These are phyloP conservation scores for Candidula unifasciata DNA, from an alignment of 2,888 invertebrate genomes.

Conservation along the genomic window DNA sequence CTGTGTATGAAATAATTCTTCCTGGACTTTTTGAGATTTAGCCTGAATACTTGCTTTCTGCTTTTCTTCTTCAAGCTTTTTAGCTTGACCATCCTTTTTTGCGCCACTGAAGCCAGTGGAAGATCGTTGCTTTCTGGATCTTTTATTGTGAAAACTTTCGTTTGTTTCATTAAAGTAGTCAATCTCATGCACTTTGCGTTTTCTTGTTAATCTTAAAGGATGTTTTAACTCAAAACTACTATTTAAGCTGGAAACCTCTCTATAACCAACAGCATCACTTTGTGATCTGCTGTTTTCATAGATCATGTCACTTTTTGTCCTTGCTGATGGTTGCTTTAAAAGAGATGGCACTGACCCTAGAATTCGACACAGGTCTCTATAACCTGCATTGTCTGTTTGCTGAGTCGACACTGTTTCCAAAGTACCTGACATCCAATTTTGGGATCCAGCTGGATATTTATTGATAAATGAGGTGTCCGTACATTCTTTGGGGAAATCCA, in stretches of 20 bases:
- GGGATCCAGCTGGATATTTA: background rate
- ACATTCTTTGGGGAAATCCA: background rate
- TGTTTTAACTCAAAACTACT: background rate
- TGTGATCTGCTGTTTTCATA: background rate
- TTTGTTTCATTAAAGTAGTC: background rate
- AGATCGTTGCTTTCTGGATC: background rate
- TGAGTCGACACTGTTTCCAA: background rate
- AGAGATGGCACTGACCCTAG: background rate
- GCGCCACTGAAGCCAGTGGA: no score
- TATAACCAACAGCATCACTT: background rate
- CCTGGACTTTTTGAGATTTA: background rate
- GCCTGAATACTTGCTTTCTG: background rate
- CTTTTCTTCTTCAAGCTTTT: background rate
- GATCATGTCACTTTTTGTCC: background rate
- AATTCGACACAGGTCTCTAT: background rate
- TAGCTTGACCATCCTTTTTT: background rate
- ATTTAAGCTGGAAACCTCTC: no score
- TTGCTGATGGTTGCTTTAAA: no score
- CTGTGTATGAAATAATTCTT: background rate
- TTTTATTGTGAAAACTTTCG: background rate
- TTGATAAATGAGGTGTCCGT: background rate
- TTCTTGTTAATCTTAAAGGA: background rate
- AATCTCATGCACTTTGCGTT: background rate
- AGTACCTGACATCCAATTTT: background rate
- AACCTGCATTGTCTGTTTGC: background rate